Base-by-base conservation (phyloP, 2,888 invertebrate genomes). In the Corbicula japonica region DNA sequence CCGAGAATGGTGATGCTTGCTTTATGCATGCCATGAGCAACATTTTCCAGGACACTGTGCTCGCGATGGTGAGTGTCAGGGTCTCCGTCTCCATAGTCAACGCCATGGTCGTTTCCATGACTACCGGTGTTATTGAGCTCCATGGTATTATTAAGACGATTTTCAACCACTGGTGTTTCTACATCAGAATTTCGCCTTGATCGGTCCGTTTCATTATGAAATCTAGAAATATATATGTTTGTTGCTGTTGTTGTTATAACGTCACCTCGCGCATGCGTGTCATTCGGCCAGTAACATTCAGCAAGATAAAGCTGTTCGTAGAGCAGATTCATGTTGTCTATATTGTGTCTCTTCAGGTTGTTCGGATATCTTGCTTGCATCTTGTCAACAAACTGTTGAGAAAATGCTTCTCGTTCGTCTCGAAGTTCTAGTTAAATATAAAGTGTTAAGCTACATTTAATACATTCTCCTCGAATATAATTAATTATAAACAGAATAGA, bases 21-120 rank as follows among this genome's bases (percentile, higher is more conserved):
- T 72, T 83, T 83, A 44, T 83, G 83, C 48, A 83, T 41, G 2
- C 76, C 83, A 63, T 80, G 80, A 10, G 83, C 83, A 10, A 80
- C 66, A 21, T 74, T 63, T 35, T 70, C 76, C 83, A 74, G 76
- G n/a, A 76, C 35, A 30, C 68, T 68, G 21, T 76, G 65, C 10
- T 62, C 32, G 38, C 63, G 41, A 15, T 60, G 65, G 18, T 41
- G 58, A 2, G n/a, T 5, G 35, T 2, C 41, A 26, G 48, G 50
- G 18, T 50, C 21, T 26, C 28, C 34, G 32, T 58, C 35, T 18
- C 56, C 32, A 15, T 21, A n/a, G n/a, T n/a, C n/a, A n/a, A n/a
- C n/a, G n/a, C n/a, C n/a, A n/a, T n/a, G n/a, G n/a, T n/a, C n/a
- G n/a, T n/a, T n/a, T n/a, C n/a, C n/a, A n/a, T n/a, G n/a, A n/a